Base-by-base conservation (phyloP, 2,888 invertebrate species). In the Orthosia incerta region DNA sequence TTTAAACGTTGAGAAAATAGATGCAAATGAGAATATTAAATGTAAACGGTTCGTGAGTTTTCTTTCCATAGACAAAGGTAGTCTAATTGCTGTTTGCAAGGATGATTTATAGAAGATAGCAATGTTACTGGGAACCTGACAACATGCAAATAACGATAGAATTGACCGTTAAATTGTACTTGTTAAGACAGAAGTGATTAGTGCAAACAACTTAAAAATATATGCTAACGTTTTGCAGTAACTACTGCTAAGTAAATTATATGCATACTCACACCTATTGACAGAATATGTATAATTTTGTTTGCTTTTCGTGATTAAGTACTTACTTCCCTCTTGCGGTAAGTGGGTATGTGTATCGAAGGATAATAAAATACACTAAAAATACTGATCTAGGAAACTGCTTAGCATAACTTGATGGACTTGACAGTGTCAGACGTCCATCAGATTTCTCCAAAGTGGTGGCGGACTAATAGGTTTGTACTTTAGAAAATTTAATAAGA, bases 271-370 rank as follows among this genome's bases (percentile, higher is more conserved):
- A 26, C 18, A 57, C 39, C 16, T 57, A 45, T 62, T 53, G 26
- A 39, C 15, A 46, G 55, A 60, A 71, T 56, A 57, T 39, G 39
- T 39, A 9, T 55, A 50, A 70, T 62, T n/a, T n/a, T n/a, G 48
- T 69, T 65, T 79, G 51, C 53, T 72, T 68, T 73, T 73, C 20
- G 20, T 65, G 67, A 65, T 79, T 46, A 62, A 79, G 80, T 72
- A 59, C 61, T 53, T 48, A 67, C 20, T 70, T 80, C 63, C 76
- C n/a, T 67, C 76, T 75, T 69, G 45, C 23, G 23, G 45, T 61
- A 56, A 80, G 59, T 56, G 31, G 56, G 16, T 50, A 48, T 60
- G 31, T 48, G 16, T 50, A 50, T 60, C 51, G 18, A 48, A 70
- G 53, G 13, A 60, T 18, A 56, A 23, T 53, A 23, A 23, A 50